Evolutionary conservation across 2,113 vertebrate species (phyloP).

Genomic region (Alligator mississippiensis): DNA sequence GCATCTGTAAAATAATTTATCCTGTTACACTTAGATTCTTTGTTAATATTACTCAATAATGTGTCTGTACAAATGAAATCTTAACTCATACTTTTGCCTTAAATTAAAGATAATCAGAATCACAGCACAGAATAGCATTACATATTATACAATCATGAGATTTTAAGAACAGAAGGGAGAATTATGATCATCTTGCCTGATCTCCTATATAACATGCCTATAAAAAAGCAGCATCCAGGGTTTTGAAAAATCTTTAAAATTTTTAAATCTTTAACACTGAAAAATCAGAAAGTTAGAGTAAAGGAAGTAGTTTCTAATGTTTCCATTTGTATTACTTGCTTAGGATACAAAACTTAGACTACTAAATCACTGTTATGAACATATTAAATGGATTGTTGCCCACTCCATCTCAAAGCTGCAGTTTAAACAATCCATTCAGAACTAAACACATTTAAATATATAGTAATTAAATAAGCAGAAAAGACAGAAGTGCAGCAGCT

Average conservation of each 20-base stretch:
- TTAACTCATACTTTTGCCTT: neutral
- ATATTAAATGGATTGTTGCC: neutral
- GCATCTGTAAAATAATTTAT: conserved; percentile 78
- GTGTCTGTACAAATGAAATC: neutral
- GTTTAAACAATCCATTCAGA: neutral
- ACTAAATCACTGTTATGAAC: neutral
- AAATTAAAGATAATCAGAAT: neutral
- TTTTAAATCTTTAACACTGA: no score
- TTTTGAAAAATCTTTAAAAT: neutral
- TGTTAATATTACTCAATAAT: neutral
- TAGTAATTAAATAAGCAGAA: neutral
- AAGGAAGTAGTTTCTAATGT: neutral
- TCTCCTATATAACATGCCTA: neutral
- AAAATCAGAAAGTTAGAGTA: neutral
- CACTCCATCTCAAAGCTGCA: neutral
- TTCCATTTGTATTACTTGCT: neutral
- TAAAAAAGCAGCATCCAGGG: rapidly evolving
- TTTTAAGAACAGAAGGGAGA: neutral
- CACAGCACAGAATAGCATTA: neutral
- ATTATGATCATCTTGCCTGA: neutral
- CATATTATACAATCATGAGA: neutral
- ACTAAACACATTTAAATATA: neutral
- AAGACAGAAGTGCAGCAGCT: neutral
- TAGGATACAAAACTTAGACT: neutral
- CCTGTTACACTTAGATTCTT: neutral